Evolutionary conservation across 1,140 invertebrate species (phyloP).

Genomic region (Leguminivora glycinivorella): DNA sequence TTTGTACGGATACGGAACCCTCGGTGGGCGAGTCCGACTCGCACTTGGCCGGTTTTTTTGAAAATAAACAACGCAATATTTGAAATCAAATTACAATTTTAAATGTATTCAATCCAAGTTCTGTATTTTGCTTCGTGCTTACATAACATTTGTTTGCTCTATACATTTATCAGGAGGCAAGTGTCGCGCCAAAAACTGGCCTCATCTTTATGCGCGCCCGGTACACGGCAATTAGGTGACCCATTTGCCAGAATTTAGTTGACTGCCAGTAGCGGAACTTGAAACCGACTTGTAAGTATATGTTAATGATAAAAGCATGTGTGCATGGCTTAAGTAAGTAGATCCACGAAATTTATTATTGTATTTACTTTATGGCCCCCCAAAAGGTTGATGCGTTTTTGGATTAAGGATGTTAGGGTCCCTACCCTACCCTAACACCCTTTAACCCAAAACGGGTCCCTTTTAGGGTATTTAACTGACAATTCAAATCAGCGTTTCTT

Average conservation of each 20-base stretch:
- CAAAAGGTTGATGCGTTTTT: no score
- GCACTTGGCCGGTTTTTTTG: no score
- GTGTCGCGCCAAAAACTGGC: conserved; percentile 26
- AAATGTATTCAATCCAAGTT: background rate
- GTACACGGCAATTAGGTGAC: conserved; percentile 26
- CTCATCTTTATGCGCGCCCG: conserved; percentile 26
- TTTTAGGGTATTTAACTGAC: no score
- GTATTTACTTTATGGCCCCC: no score
- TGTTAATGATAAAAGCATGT: conserved; percentile 5
- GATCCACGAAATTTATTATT: background rate
- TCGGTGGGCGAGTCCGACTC: no score
- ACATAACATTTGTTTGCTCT: conserved; percentile 9
- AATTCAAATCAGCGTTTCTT: no score
- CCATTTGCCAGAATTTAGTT: conserved; percentile 17
- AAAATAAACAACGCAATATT: no score
- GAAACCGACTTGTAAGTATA: background rate
- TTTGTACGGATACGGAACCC: no score
- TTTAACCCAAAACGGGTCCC: no score
- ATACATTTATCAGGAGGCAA: conserved; percentile 25
- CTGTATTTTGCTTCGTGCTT: background rate
- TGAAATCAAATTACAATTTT: background rate
- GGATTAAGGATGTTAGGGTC: no score
- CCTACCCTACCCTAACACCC: no score
- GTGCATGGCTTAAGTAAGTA: background rate
- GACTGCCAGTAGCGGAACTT: background rate